Conservation (phyloP, 2,888 invertebrate species). For the Andrena fulva region DNA sequence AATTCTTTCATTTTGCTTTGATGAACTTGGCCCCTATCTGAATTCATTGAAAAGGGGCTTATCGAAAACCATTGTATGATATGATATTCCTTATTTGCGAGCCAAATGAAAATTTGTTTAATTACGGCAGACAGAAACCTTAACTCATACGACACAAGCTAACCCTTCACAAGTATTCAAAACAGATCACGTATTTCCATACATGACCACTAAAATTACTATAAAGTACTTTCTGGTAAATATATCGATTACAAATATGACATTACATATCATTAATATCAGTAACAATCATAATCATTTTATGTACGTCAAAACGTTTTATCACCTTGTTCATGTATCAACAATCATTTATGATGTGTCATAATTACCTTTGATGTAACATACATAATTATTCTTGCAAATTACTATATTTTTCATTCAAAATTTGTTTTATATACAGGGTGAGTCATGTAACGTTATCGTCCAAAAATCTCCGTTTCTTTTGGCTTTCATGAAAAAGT, state of each 20-base stretch:
- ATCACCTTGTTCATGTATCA: constrained; percentile 18
- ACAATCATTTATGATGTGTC: constrained; percentile 4
- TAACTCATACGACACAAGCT: constrained; percentile 19
- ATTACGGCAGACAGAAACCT: constrained; percentile 34
- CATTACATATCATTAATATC: constrained; percentile 3
- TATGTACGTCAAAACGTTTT: constrained; percentile 12
- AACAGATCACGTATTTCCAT: constrained; percentile 14
- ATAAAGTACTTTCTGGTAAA: background rate
- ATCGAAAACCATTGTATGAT: background rate
- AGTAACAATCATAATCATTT: constrained; percentile 12
- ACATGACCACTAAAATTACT: constrained; percentile 17
- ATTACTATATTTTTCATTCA: constrained; percentile 9
- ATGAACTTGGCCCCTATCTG: constrained; percentile 26
- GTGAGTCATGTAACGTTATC: constrained; percentile 4
- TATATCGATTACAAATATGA: background rate
- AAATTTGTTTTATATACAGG: background rate
- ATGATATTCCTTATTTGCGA: constrained; percentile 24
- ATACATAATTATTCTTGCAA: constrained; percentile 2
- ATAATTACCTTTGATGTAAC: constrained; percentile 5
- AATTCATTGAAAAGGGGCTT: background rate
- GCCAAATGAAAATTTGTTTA: constrained; percentile 55
- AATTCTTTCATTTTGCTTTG: background rate
- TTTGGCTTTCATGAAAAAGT: too few species aligned
- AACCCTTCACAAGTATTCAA: constrained; percentile 46
- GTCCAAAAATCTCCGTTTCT: too few species aligned